These are phyloP conservation scores for Rhyacophila evoluta DNA, from an alignment of 2,888 invertebrate species.

Conservation along the genomic window DNA sequence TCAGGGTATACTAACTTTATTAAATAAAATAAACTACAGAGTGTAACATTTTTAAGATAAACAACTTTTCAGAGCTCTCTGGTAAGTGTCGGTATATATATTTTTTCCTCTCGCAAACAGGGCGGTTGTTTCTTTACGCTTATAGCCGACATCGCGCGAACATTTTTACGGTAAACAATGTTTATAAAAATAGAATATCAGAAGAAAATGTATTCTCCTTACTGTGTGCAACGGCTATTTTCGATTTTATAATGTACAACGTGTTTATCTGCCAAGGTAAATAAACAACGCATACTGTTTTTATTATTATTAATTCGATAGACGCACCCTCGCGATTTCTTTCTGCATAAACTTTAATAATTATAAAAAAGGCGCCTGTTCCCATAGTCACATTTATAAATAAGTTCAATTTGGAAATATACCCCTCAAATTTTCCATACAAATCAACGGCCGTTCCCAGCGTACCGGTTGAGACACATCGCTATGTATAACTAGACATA, in stretches of 20 bases:
- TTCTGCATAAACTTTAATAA: no score
- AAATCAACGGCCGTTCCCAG: no score
- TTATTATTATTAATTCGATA: no score
- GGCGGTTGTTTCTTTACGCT: not conserved
- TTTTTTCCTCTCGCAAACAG: not conserved
- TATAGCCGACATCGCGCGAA: not conserved
- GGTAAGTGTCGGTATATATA: not conserved
- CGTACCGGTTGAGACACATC: no score
- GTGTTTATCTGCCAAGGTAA: no score
- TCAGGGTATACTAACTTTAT: conserved; percentile 14
- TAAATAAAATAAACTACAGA: conserved; percentile 8
- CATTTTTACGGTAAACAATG: not conserved
- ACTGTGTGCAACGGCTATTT: not conserved
- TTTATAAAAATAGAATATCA: not conserved
- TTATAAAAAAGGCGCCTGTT: no score
- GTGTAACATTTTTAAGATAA: conserved; percentile 15
- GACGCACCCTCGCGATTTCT: no score
- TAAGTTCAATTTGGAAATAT: no score
- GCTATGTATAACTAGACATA: no score
- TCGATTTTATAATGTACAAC: not conserved
- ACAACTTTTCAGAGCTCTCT: conserved; percentile 7
- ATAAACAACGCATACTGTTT: no score
- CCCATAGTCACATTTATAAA: no score
- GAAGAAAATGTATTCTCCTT: not conserved
- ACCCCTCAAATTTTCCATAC: no score